These are phyloP conservation scores for Lepidochitona cinerea DNA, from an alignment of 2,888 invertebrate species.

Conservation along the genomic window DNA sequence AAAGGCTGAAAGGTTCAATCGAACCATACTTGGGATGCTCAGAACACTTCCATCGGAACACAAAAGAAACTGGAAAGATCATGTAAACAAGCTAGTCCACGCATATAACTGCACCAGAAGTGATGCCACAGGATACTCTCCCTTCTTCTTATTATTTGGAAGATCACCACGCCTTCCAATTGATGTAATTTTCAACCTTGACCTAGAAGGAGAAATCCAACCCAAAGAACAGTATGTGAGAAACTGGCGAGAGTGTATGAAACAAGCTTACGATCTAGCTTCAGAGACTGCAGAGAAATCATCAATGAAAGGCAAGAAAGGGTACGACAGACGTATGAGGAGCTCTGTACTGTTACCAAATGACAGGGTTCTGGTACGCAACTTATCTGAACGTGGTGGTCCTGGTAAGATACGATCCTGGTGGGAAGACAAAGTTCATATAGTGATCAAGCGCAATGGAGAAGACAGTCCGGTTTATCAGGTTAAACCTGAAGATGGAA, in stretches of 20 bases:
- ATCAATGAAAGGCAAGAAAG: not conserved
- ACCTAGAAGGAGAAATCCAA: too few species aligned
- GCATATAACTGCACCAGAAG: slow-evolving; percentile 3
- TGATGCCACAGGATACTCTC: not conserved
- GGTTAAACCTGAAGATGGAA: not conserved
- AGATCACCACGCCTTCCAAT: slow-evolving; percentile 4
- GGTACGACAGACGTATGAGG: not conserved
- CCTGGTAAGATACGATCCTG: not conserved
- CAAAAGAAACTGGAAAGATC: not conserved
- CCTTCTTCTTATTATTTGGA: slow-evolving; percentile 6
- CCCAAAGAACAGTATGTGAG: too few species aligned
- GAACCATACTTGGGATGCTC: not conserved
- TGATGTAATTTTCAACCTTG: not conserved
- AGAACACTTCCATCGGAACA: not conserved
- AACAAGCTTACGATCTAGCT: not conserved
- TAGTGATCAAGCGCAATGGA: not conserved
- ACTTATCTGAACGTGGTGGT: slow-evolving; percentile 4
- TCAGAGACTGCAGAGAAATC: not conserved
- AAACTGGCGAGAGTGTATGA: not conserved
- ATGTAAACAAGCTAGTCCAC: slow-evolving; percentile 6
- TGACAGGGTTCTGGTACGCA: slow-evolving; percentile 2
- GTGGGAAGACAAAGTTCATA: slow-evolving; percentile 7
- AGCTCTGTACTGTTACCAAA: not conserved
- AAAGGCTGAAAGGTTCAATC: not conserved
- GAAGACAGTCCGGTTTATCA: not conserved